Conservation (phyloP, 2,797 vertebrate genomes). For the Telmatherina bonti region DNA sequence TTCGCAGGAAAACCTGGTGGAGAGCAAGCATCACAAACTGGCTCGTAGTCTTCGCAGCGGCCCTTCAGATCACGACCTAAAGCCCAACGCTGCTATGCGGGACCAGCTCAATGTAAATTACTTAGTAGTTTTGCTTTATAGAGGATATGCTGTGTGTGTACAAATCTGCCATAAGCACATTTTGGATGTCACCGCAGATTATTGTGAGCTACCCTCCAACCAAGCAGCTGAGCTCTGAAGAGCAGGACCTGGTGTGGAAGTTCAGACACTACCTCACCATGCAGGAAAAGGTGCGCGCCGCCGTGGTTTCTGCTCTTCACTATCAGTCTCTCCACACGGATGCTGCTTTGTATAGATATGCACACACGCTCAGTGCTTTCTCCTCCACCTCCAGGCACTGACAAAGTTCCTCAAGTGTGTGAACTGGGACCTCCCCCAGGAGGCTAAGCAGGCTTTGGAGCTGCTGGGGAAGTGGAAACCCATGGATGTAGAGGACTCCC, state of each 20-base stretch:
- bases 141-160: background rate
- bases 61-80: constrained; percentile 97
- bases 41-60: constrained; percentile 97
- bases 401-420: constrained; percentile 99
- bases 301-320: background rate
- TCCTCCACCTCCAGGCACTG: constrained; percentile 85
- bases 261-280: constrained; percentile 98
- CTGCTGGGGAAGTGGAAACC: constrained; percentile 97
- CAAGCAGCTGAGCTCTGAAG: constrained; percentile 96
- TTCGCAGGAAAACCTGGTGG: constrained; percentile 97
- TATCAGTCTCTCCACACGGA: background rate
- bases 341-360: background rate
- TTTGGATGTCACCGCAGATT: constrained; percentile 82
- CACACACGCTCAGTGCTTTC: background rate
- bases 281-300: constrained; percentile 91
- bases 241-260: constrained; percentile 99
- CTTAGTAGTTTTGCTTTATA: background rate
- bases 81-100: constrained; percentile 95
- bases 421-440: constrained; percentile 97
- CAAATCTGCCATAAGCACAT: background rate
- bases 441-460: constrained; percentile 97
- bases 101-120: constrained; percentile 96
- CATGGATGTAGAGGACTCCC: constrained; percentile 97
- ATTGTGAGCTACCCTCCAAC: constrained; percentile 98
- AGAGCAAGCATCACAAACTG: constrained; percentile 98